Evolutionary conservation across 2,888 invertebrate genomes (phyloP).

Genomic region (Lepidocyrtinus sp.): DNA sequence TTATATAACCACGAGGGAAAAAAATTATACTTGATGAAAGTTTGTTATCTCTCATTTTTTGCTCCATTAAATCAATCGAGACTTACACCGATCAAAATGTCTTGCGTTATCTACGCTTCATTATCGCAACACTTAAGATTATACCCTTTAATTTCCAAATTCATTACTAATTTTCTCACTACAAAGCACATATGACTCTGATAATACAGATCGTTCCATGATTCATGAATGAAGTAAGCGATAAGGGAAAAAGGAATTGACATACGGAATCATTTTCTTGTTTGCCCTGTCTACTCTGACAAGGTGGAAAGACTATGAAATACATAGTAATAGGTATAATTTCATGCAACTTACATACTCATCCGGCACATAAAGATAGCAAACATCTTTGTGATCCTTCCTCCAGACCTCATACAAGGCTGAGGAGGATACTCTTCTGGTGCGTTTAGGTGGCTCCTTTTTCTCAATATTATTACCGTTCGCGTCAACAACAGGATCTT

Average conservation of each 20-base stretch:
- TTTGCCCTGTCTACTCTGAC: too few relatives aligned
- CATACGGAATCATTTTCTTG: too few relatives aligned
- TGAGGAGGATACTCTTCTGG: constrained; percentile 66
- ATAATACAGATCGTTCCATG: too few relatives aligned
- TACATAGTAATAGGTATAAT: too few relatives aligned
- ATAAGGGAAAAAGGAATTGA: too few relatives aligned
- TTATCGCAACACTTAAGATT: constrained; percentile 21
- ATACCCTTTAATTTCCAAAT: constrained; percentile 5
- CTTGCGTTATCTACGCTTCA: not conserved
- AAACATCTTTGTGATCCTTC: constrained; percentile 79
- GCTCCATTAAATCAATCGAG: not conserved
- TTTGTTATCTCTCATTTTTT: not conserved
- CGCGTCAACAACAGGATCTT: constrained; percentile 4
- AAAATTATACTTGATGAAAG: not conserved
- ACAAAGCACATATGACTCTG: too few relatives aligned
- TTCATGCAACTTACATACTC: constrained; percentile 76
- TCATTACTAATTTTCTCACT: too few relatives aligned
- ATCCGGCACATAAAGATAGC: constrained; percentile 81
- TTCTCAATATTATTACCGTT: constrained; percentile 17
- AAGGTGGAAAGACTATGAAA: too few relatives aligned
- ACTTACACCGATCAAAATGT: not conserved
- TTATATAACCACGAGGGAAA: not conserved
- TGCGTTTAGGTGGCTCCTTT: constrained; percentile 30
- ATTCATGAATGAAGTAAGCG: too few relatives aligned
- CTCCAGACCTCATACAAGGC: constrained; percentile 79